Percentiles rank a stretch among this genome's conserved stretches.
phyloP scores from a whole-genome alignment of 2,888 invertebrate genomes.

The Suillia variegata region DNA sequence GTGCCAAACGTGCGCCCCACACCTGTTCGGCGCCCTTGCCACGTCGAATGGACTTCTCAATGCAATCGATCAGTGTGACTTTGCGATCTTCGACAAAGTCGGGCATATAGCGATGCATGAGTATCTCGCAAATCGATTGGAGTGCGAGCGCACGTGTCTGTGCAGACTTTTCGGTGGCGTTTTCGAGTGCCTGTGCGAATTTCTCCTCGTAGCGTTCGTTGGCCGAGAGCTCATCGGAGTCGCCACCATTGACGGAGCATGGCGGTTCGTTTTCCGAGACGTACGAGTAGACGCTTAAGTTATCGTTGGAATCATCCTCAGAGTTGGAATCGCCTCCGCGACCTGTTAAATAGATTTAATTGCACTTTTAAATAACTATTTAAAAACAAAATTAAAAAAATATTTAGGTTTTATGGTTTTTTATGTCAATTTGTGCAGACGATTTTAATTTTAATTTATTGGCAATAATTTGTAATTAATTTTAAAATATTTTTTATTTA shows the following conservation, averaged over 20 bases:
- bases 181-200: constrained; percentile 84
- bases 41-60: constrained; percentile 81
- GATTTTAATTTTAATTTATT: too few relatives aligned
- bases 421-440: neutral
- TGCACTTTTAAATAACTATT: neutral
- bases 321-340: constrained; percentile 69
- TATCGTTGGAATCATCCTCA: constrained; percentile 83
- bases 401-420: too few relatives aligned
- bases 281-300: constrained; percentile 79
- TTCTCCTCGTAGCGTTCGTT: constrained; percentile 83
- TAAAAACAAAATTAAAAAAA: neutral
- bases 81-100: constrained; percentile 78
- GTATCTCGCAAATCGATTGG: constrained; percentile 72
- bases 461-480: too few relatives aligned
- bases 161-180: constrained; percentile 84
- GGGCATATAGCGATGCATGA: constrained; percentile 79
- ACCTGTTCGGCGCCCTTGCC: constrained; percentile 83
- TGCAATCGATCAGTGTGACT: constrained; percentile 79
- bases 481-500: too few relatives aligned
- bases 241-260: constrained; percentile 63
- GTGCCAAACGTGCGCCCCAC: constrained; percentile 80
- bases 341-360: constrained; percentile 46
- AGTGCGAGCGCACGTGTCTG: constrained; percentile 79
- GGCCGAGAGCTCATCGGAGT: constrained; percentile 67
- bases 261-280: constrained; percentile 71